phyloP scores from a whole-genome alignment of 2,888 invertebrate species.

The Tromatobia lineatoria region DNA sequence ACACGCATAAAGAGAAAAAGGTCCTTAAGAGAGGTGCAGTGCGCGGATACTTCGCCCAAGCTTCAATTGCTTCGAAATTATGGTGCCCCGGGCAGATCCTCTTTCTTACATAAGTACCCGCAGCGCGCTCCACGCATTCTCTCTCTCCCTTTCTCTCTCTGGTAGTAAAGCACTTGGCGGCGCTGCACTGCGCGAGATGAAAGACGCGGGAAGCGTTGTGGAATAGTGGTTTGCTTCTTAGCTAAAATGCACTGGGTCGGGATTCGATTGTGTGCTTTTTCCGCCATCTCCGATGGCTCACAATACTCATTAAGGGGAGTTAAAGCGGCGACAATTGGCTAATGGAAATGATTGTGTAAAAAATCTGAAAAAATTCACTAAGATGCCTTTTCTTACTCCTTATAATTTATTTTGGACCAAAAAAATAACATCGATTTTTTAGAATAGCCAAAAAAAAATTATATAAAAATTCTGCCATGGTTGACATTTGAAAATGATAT shows the following conservation, averaged over 20 bases:
- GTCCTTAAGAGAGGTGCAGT: neutral
- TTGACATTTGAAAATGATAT: too few species aligned
- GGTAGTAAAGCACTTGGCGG: constrained; percentile 41
- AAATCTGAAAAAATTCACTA: too few species aligned
- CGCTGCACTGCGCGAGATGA: constrained; percentile 1
- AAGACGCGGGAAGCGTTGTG: neutral
- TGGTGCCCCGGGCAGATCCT: constrained; percentile 58
- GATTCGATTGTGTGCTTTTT: neutral
- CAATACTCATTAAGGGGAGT: too few species aligned
- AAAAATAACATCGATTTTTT: too few species aligned
- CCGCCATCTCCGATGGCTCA: too few species aligned
- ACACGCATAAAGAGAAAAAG: constrained; percentile 40
- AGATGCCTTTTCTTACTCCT: too few species aligned
- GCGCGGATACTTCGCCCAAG: constrained; percentile 24
- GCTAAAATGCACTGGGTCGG: neutral
- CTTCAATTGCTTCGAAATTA: constrained; percentile 65
- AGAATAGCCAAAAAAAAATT: too few species aligned
- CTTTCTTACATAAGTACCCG: constrained; percentile 62
- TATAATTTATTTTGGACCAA: too few species aligned
- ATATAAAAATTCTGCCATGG: too few species aligned
- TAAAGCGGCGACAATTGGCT: too few species aligned
- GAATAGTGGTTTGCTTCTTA: constrained; percentile 2
- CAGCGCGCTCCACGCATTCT: constrained; percentile 14
- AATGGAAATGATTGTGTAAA: too few species aligned
- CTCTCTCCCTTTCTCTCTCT: neutral